phyloP scores from a whole-genome alignment of 2,113 vertebrate species.

The Eudyptes chrysolophus region DNA sequence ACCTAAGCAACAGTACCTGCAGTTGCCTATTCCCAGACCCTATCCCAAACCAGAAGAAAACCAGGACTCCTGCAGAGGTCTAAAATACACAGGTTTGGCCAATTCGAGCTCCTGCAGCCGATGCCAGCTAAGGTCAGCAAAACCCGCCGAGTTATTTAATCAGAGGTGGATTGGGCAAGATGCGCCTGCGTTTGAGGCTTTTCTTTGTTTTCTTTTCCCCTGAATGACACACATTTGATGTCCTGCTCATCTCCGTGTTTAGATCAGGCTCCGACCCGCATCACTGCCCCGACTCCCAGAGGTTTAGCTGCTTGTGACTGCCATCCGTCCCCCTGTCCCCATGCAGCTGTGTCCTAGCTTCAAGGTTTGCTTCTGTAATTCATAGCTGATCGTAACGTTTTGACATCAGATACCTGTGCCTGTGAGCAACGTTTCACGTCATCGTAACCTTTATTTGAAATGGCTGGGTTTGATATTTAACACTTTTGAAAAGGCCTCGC shows the following conservation, averaged over 20 bases:
- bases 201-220: neutral
- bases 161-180: neutral
- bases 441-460: neutral
- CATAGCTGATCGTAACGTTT: neutral
- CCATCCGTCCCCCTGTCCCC: neutral
- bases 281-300: neutral
- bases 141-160: neutral
- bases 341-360: neutral
- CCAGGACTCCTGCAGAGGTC: neutral
- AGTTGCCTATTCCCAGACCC: neutral
- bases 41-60: neutral
- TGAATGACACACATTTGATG: neutral
- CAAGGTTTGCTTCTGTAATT: neutral
- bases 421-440: neutral
- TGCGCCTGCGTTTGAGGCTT: accelerated
- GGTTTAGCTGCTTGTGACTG: neutral
- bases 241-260: accelerated
- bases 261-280: neutral
- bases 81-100: neutral
- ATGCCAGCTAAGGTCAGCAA: neutral
- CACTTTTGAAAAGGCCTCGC: neutral
- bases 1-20: neutral
- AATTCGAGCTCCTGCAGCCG: neutral
- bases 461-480: neutral
- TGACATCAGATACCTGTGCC: neutral